Evolutionary conservation across 2,113 vertebrate genomes (phyloP).

Genomic region (Sorex araneus): DNA sequence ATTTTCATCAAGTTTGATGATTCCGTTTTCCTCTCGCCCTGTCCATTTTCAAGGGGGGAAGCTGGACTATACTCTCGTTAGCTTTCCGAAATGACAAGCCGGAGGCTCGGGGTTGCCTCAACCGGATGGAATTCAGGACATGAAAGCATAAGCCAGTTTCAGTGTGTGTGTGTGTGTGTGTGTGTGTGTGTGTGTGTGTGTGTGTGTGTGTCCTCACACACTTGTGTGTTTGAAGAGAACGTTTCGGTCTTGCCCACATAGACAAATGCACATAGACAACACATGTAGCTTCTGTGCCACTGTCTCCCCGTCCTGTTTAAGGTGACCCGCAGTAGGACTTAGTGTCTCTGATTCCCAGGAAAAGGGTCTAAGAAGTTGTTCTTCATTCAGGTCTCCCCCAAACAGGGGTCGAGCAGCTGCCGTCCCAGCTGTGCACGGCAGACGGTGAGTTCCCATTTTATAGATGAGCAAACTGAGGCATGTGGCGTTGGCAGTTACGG

Average conservation of each 20-base stretch:
- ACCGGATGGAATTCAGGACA: not conserved
- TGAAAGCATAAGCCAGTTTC: not conserved
- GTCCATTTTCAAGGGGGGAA: conserved; percentile 35
- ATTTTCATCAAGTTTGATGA: not conserved
- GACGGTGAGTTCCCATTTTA: not conserved
- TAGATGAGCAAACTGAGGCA: conserved; percentile 7
- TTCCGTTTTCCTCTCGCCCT: too few species aligned
- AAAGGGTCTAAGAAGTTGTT: not conserved
- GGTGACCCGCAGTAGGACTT: not conserved
- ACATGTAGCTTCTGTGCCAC: not conserved
- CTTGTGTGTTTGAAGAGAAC: not conserved
- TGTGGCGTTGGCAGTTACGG: not conserved
- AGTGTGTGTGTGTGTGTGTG: not conserved
- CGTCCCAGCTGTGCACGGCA: not conserved
- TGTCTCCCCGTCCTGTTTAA: not conserved
- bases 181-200: too few species aligned
- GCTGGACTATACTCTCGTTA: not conserved
- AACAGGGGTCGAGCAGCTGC: not conserved
- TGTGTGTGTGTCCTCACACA: too few species aligned
- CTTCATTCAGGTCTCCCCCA: not conserved
- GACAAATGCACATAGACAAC: not conserved
- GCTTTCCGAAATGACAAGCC: not conserved
- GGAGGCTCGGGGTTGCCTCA: not conserved
- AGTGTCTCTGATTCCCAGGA: not conserved
- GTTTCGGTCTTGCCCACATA: not conserved